Conservation (phyloP, 2,888 invertebrate genomes). For the Cepaea hortensis region DNA sequence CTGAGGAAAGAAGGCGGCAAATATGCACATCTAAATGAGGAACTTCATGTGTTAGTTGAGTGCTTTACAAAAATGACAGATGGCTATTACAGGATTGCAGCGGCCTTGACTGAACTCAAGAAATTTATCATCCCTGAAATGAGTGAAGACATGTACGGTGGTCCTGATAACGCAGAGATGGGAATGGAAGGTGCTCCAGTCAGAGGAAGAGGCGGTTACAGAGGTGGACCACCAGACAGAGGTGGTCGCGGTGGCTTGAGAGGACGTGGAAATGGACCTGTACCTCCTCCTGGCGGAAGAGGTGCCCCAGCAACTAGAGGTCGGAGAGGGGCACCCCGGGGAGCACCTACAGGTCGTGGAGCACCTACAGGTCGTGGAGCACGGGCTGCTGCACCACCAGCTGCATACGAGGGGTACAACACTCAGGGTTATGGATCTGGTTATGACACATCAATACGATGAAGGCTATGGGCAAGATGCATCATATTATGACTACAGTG, state of each 20-base stretch:
- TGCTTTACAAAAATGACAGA: constrained; percentile 92
- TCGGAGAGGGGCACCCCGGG: no score
- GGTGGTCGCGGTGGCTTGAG: constrained; percentile 57
- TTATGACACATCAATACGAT: no score
- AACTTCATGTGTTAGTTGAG: constrained; percentile 91
- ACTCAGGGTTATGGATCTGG: no score
- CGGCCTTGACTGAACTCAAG: constrained; percentile 88
- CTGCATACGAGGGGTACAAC: no score
- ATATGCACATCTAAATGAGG: constrained; percentile 90
- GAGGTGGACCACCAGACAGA: constrained; percentile 49
- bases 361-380: no score
- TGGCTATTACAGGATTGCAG: constrained; percentile 90
- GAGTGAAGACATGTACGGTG: constrained; percentile 41
- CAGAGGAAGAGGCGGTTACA: constrained; percentile 53
- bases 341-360: no score
- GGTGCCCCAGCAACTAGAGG: no score
- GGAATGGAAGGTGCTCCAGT: constrained; percentile 52
- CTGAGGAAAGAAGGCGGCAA: constrained; percentile 88
- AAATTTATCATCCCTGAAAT: constrained; percentile 83
- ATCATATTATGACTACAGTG: no score
- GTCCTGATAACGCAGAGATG: constrained; percentile 31
- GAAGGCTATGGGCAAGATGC: no score
- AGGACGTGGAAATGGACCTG: constrained; percentile 52
- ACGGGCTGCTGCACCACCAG: no score
- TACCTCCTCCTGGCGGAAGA: constrained; percentile 51